Conservation (phyloP, 1,140 invertebrate species). For the Apis dorsata region DNA sequence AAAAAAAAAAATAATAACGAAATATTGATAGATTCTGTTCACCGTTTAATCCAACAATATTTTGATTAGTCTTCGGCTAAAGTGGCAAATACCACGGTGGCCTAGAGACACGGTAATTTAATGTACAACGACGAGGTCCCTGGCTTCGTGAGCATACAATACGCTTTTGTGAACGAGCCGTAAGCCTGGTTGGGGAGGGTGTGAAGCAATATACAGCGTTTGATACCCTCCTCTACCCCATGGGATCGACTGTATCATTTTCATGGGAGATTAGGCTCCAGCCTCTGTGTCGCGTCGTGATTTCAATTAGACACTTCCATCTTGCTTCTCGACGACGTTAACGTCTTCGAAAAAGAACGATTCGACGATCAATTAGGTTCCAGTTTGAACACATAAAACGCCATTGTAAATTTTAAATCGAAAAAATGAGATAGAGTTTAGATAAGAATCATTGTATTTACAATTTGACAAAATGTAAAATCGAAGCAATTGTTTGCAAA, state of each 20-base stretch:
- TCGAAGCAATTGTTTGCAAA: no score
- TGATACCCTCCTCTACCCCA: conserved; percentile 71
- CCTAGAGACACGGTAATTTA: conserved; percentile 59
- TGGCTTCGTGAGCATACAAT: conserved; percentile 63
- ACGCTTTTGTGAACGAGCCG: conserved; percentile 69
- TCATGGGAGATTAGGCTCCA: conserved; percentile 75
- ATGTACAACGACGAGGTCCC: conserved; percentile 53
- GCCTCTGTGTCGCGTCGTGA: conserved; percentile 65
- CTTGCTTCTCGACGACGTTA: neutral
- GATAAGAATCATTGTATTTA: no score
- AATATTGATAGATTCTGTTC: neutral
- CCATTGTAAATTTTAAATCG: neutral
- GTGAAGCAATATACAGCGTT: conserved; percentile 76
- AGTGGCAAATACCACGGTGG: conserved; percentile 55
- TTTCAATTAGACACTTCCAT: conserved; percentile 74
- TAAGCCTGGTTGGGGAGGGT: conserved; percentile 67
- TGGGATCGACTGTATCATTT: conserved; percentile 78
- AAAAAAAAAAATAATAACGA: no score
- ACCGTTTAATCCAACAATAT: conserved; percentile 42
- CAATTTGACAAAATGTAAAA: no score
- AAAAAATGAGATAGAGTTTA: no score
- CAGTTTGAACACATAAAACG: neutral
- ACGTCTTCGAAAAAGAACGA: conserved; percentile 4
- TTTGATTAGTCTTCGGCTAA: conserved; percentile 49
- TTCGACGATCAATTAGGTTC: neutral